These are phyloP conservation scores for Gadopsis marmoratus DNA, from an alignment of 2,797 vertebrate species.

Conservation along the genomic window DNA sequence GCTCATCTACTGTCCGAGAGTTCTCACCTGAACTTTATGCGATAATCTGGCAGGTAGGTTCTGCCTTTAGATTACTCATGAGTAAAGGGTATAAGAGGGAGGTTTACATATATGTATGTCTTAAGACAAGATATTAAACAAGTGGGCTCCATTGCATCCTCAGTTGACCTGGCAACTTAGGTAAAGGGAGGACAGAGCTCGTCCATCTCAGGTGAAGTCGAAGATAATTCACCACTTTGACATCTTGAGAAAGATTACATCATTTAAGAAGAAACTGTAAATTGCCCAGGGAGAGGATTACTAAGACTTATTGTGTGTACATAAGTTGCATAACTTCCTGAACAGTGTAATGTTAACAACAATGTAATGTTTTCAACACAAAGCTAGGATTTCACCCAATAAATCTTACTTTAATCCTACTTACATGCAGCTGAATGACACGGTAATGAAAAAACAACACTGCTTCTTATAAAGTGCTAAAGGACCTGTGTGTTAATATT, in stretches of 20 bases:
- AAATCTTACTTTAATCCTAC: conserved; percentile 29
- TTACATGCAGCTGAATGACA: conserved; percentile 47
- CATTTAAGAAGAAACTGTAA: conserved; percentile 53
- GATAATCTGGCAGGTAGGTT: conserved; percentile 24
- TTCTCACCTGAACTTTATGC: conserved; percentile 30
- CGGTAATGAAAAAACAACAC: conserved; percentile 33
- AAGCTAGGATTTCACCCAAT: conserved; percentile 25
- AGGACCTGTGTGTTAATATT: conserved; percentile 61
- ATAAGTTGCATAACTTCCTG: conserved; percentile 55
- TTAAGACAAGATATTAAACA: conserved; percentile 36
- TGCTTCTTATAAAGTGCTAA: conserved; percentile 69
- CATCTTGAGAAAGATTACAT: conserved; percentile 78
- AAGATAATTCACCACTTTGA: conserved; percentile 67
- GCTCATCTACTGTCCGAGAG: conserved; percentile 12
- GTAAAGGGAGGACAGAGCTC: conserved; percentile 15
- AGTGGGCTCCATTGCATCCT: conserved; percentile 40
- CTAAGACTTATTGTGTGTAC: conserved; percentile 52
- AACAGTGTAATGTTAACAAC: conserved; percentile 46
- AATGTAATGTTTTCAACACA: conserved; percentile 32
- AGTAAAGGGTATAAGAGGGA: conserved; percentile 14
- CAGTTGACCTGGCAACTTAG: conserved; percentile 28
- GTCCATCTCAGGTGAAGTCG: conserved; percentile 5
- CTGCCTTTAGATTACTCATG: conserved; percentile 37
- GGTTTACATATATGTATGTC: conserved; percentile 48
- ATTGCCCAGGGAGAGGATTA: conserved; percentile 55